phyloP scores from a whole-genome alignment of 92 coral and sea anemone species.

The Zoanthus sansibaricus region DNA sequence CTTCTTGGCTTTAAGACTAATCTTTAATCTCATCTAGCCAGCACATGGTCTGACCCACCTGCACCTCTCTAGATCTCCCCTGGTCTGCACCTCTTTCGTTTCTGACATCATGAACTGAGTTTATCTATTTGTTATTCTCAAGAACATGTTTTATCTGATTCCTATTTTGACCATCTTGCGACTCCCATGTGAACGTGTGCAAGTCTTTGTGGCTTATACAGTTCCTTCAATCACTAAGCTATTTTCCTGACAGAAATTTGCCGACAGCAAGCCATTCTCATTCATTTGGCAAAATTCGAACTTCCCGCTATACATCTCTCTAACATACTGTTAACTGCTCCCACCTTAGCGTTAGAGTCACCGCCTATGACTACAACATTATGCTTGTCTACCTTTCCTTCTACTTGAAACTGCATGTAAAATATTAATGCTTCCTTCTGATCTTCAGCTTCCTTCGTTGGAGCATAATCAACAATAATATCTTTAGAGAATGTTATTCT shows the following conservation, averaged over 20 bases:
- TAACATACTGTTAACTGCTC: not conserved
- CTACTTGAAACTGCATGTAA: not conserved
- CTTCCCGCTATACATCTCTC: not conserved
- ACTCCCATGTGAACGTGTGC: not conserved
- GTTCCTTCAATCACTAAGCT: not conserved
- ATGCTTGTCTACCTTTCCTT: not conserved
- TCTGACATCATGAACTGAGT: no score
- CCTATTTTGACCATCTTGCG: no score
- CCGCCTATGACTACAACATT: not conserved
- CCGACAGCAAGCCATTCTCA: not conserved
- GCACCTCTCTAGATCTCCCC: no score
- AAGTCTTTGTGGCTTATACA: not conserved
- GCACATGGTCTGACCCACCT: no score
- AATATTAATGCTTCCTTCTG: not conserved
- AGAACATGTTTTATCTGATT: no score
- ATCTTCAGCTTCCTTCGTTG: not conserved
- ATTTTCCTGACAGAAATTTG: not conserved
- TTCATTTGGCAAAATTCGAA: not conserved
- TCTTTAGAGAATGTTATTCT: no score
- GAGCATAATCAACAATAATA: no score
- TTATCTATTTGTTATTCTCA: no score
- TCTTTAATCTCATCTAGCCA: no score
- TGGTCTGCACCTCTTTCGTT: no score
- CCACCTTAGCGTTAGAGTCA: not conserved
- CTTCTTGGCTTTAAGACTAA: no score